A percentile compares a stretch with the other conserved stretches of the same genome.
Conservation (phyloP, 2,888 invertebrate genomes). For the Volucella inflata region DNA sequence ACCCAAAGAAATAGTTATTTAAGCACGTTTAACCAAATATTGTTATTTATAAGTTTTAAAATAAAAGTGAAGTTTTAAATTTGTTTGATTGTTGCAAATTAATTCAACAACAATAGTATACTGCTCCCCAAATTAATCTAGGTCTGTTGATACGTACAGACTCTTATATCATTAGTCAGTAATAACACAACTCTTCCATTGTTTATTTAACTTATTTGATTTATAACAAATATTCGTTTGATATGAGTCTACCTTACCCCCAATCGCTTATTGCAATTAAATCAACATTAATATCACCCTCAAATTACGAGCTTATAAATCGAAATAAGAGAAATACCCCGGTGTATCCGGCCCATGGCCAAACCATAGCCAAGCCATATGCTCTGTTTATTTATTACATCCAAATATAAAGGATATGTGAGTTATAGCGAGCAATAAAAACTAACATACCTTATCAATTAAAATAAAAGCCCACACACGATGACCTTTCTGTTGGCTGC, state of each 20-base stretch:
- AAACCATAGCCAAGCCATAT: not conserved
- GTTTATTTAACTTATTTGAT: no score
- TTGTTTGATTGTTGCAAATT: no score
- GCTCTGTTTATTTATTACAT: conserved; percentile 17
- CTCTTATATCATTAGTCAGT: no score
- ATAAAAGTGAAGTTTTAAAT: no score
- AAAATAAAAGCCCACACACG: conserved; percentile 38
- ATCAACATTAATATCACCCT: conserved; percentile 2
- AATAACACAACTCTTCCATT: no score
- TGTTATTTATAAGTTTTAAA: no score
- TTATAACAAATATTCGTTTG: no score
- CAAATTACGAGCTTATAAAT: conserved; percentile 13
- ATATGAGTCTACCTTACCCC: not conserved
- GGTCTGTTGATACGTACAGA: no score
- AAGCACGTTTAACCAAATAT: no score
- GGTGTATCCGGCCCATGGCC: not conserved
- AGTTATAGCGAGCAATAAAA: conserved; percentile 44
- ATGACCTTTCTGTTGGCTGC: conserved; percentile 8
- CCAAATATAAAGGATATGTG: conserved; percentile 13
- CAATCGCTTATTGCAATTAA: conserved; percentile 25
- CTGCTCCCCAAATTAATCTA: no score
- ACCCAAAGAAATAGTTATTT: no score
- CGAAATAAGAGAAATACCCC: conserved; percentile 11
- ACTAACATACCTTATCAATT: conserved; percentile 43
- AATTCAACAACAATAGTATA: no score